phyloP scores from a whole-genome alignment of 2,888 invertebrate species.

The Brachypalpus laphriformis region DNA sequence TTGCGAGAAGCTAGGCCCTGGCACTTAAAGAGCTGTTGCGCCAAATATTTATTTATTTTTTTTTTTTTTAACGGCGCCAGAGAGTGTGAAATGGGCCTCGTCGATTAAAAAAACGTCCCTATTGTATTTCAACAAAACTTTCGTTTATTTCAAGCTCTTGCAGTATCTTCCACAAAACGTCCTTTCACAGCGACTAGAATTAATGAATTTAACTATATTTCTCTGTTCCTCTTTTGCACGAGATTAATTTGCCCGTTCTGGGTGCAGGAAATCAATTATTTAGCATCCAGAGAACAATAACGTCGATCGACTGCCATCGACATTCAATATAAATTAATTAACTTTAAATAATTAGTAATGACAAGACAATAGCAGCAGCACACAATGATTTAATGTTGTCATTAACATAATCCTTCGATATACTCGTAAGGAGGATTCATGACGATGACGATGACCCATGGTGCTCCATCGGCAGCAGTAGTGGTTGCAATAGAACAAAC shows the following conservation, averaged over 20 bases:
- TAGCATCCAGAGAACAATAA: slow-evolving; percentile 49
- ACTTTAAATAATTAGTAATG: slow-evolving; percentile 58
- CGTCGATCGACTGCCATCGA: slow-evolving; percentile 48
- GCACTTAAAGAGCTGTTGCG: too few species aligned
- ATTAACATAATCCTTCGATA: slow-evolving; percentile 54
- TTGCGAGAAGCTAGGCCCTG: too few species aligned
- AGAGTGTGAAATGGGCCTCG: too few species aligned
- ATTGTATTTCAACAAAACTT: too few species aligned
- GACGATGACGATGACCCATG: slow-evolving; percentile 37
- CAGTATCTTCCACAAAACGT: neutral
- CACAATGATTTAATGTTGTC: slow-evolving; percentile 56
- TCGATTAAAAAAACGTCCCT: too few species aligned
- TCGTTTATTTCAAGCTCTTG: too few species aligned
- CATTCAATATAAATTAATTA: slow-evolving; percentile 70
- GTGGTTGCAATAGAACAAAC: neutral
- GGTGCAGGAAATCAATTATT: slow-evolving; percentile 56
- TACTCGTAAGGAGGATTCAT: slow-evolving; percentile 32
- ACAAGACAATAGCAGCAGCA: slow-evolving; percentile 51
- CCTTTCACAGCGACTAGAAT: slow-evolving; percentile 8
- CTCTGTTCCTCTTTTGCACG: neutral
- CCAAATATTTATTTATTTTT: too few species aligned
- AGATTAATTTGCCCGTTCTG: slow-evolving; percentile 10
- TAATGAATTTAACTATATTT: slow-evolving; percentile 13
- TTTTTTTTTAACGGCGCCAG: too few species aligned
- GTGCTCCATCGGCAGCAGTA: neutral